Base-by-base conservation (phyloP, 2,888 invertebrate genomes). In the Sepioteuthis lessoniana region DNA sequence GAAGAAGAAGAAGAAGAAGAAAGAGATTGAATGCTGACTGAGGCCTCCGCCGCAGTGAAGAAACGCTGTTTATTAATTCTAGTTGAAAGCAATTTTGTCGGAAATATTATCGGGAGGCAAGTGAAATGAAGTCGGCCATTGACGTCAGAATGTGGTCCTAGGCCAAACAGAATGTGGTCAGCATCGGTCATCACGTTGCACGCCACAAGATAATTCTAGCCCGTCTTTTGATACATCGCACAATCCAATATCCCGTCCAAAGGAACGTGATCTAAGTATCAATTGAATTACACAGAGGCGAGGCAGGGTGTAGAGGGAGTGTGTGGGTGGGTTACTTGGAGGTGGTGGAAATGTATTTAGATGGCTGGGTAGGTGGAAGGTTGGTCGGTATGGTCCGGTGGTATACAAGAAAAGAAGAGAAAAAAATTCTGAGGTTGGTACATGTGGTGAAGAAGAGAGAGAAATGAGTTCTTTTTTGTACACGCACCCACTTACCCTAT, bases 61-160 rank as follows among this genome's bases (percentile, higher is more conserved):
- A 76, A 76, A 76, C 35, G 76, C n/a, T 35, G 16, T 76, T 76
- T n/a, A 76, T 76, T 76, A 76, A 76, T 76, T 76, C 76, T n/a
- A 35, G 76, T 76, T 76, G 76, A 76, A 76, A 76, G 76, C 76
- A 76, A 76, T 76, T 76, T 76, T 76, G 76, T 76, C 76, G 76
- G 76, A 76, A 76, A 76, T 76, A 76, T 76, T 76, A 76, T 76
- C 76, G 76, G 76, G 16, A 10, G n/a, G n/a, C n/a, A n/a, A n/a
- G 76, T 76, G 76, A 35, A 76, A 76, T 35, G 76, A 76, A n/a
- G 76, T 76, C 76, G 76, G 76, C 76, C 35, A 76, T 76, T 76
- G 76, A 76, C 76, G 76, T 76, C 76, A 76, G 76, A 76, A 76
- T 76, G n/a, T 16, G n/a, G n/a, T n/a, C n/a, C n/a, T 35, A n/a